Evolutionary conservation across 2,113 vertebrate species (phyloP), one percentile per base, ranked within the genome.

Genomic region (Quiscalus mexicanus): DNA sequence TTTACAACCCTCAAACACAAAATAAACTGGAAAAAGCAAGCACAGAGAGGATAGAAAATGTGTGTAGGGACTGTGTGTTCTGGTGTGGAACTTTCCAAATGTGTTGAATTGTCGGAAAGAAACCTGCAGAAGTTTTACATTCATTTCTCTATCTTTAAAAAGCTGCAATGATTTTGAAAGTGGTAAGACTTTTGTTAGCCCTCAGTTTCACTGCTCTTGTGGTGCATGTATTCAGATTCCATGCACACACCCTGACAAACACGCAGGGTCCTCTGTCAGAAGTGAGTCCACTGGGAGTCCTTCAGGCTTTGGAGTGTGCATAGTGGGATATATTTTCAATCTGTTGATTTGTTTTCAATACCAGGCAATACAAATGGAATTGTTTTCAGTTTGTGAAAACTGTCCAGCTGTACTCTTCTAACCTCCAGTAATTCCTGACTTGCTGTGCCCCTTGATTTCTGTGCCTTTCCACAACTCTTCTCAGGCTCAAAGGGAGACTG

Each of bases 321-420:
- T 84, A 17, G 37, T 84, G 27, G 18, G 16, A 35, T 56, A 1
- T 31, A 50, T 33, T 81, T 91, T 84, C 47, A 56, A 50, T 78
- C 18, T 78, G 11, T 47, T 45, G 21, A 16, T 75, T 67, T 65
- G 12, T 64, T 78, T 81, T 31, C 33, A 35, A 0, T 45, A 25
- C 28, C 11, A 4, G 6, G 11, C 0, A 2, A 28, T 49, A 33
- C 15, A 70, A 20, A 3, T 47, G 4, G 45, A 35, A 39, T 16
- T 71, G 27, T 50, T 81, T 74, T 49, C 35, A 64, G 31, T 59
- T 81, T 89, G 31, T 53, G 59, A 87, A n/a, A 58, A n/a, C 20
- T n/a, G 55, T n/a, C 13, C 50, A 28, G 10, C 28, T 53, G 28
- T 20, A 33, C 20, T 20, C 25, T 27, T 52, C 12, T 45, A 41